These are phyloP conservation scores for Dendrophyllia cribrosa DNA, from an alignment of 64 coral and sea anemone species.

Conservation along the genomic window DNA sequence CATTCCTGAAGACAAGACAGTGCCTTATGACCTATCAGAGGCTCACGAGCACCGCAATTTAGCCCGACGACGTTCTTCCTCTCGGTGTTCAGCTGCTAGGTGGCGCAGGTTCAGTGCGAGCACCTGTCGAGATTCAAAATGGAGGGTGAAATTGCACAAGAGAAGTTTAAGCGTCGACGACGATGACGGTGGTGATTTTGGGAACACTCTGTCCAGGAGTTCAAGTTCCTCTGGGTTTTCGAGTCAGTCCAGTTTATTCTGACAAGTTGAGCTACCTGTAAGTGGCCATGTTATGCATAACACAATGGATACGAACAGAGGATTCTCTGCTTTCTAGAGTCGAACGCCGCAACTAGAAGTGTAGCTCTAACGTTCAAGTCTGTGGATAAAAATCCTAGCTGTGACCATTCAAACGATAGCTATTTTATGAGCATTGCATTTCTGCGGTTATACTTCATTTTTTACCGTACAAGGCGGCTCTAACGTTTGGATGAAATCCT, in stretches of 20 bases:
- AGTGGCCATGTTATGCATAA: too few relatives aligned
- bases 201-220: not conserved
- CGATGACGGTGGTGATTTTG: not conserved
- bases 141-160: not conserved
- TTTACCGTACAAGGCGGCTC: too few relatives aligned
- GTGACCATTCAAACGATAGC: too few relatives aligned
- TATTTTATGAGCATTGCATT: too few relatives aligned
- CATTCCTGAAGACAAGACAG: not conserved
- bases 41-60: not conserved
- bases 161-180: slow-evolving; percentile 27
- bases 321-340: too few relatives aligned
- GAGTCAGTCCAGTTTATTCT: not conserved
- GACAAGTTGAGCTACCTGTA: not conserved
- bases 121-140: not conserved
- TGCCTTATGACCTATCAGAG: not conserved
- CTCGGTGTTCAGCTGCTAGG: not conserved
- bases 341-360: too few relatives aligned
- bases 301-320: too few relatives aligned
- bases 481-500: too few relatives aligned
- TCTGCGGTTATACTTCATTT: too few relatives aligned
- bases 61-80: not conserved
- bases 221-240: slow-evolving; percentile 2
- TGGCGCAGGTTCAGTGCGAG: too few relatives aligned
- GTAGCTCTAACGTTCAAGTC: too few relatives aligned
- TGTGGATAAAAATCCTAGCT: too few relatives aligned